Evolutionary conservation across 2,888 invertebrate species (phyloP), one percentile per base, ranked within the genome.

Genomic region (Tholera decimalis): DNA sequence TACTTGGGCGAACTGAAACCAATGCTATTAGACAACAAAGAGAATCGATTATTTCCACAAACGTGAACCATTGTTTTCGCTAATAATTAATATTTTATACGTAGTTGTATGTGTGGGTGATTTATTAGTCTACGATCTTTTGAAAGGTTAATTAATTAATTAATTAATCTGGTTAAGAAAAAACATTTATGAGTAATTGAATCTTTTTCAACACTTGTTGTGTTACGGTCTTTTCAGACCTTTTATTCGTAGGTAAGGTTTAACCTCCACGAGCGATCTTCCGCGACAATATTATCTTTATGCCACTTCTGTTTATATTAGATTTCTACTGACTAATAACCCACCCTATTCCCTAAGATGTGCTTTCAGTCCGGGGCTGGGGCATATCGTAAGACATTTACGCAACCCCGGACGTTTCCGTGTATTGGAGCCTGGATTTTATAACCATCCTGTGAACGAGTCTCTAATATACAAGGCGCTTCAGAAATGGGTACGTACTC

Each of bases 21-120:
- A 76, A 84, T 69, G 82, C 84, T 83, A 85, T 91, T 89, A 89
- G 85, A 87, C 83, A 86, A 90, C 91, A 92, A 91, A 89, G 87
- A 83, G 75, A 82, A 85, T 90, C 86, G 88, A 88, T 88, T 87
- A 83, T 83, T 85, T 83, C 73, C 72, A 75, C 67, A 72, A 76
- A 68, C 57, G 50, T 71, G 71, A 64, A 67, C 83, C 83, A 85
- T 88, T 87, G 85, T 88, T 85, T 74, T 73, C 63, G 18, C 58
- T 60, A 62, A 70, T 74, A 65, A 79, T 82, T 79, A 77, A 79
- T 79, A 77, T 67, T 66, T 39, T 61, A 65, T 61, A 68, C 53
- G 37, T 53, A 68, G 51, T 41, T 49, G 11, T 46, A 11, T 51
- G 22, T 15, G 37, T n/a, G 30, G 72, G 55, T 56, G 28, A 73